phyloP scores from a whole-genome alignment of 2,888 invertebrate genomes.

The Tenthredo mesomela region DNA sequence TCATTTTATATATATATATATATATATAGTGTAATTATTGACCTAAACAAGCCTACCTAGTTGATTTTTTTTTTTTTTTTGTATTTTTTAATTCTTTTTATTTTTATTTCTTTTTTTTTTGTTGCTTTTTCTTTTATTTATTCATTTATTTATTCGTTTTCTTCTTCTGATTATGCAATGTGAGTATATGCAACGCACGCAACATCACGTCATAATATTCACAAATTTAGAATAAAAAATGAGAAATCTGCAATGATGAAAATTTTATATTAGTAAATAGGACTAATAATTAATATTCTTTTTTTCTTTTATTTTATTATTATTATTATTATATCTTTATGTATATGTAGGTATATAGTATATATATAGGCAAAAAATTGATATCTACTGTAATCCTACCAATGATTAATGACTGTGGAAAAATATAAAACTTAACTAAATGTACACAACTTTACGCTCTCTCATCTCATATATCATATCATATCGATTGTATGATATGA shows the following conservation, averaged over 20 bases:
- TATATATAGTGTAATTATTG: conserved; percentile 60
- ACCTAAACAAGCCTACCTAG: conserved; percentile 69
- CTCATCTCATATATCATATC: not conserved
- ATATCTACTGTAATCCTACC: conserved; percentile 65
- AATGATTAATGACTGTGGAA: conserved; percentile 77
- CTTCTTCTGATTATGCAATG: too few species aligned
- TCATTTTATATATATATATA: not conserved
- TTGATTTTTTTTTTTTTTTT: not conserved
- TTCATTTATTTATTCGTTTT: not conserved
- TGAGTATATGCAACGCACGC: too few species aligned
- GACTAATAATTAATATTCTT: conserved; percentile 64
- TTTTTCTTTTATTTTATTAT: not conserved
- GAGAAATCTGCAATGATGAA: not conserved
- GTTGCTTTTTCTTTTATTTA: not conserved
- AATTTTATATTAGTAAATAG: conserved; percentile 66
- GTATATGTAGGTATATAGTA: conserved; percentile 36
- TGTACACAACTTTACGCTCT: conserved; percentile 70
- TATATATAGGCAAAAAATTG: conserved; percentile 61
- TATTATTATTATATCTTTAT: not conserved
- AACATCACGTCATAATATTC: too few species aligned
- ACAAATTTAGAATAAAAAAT: too few species aligned
- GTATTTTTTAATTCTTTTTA: not conserved
- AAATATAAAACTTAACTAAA: conserved; percentile 78
- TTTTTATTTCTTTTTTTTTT: not conserved
- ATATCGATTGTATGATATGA: conserved; percentile 32